Base-by-base conservation (phyloP, 2,888 invertebrate species). In the Napeogenes inachia region DNA sequence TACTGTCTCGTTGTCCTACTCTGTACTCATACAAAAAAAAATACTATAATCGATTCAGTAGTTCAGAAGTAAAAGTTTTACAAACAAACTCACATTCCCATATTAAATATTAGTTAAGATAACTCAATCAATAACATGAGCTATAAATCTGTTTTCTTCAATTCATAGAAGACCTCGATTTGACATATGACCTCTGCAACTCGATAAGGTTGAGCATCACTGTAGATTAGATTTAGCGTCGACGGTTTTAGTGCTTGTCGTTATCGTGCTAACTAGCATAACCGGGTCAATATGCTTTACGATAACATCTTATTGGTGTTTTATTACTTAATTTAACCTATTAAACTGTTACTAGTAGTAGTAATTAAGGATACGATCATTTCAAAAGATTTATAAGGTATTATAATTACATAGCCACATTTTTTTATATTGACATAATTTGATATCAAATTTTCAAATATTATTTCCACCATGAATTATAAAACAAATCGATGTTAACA, bases 181-280 rank as follows among this genome's bases (percentile, higher is more conserved):
- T 10, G 30, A 21, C 50, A 3, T 50, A 50, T 50, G 12, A 50
- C 30, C 30, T 50, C 30, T 30, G 30, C 30, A 50, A 30, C 30
- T 50, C 6, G 30, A 50, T 50, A 50, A 50, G 50, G 30, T 50
- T 21, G 21, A 50, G 42, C 50, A 50, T 21, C 50, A n/a, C 30
- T 30, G 21, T 50, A 50, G 30, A 50, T 50, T 50, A 50, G 50
- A 50, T 30, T 50, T 50, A 50, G 50, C 30, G 12, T 50, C 8
- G 50, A 50, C 21, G 30, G 21, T 50, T 30, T 50, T 12, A 50
- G 50, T 50, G 30, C 30, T 42, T 42, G 10, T 42, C 42, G 42
- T 42, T 12, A 42, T 42, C 42, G 8, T 42, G 42, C 10, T 42
- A 42, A 42, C 42, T n/a, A 30, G 21, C 21, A 30, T 50, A 50